These are phyloP conservation scores for Drosophila fulvimacula DNA, from an alignment of 2,888 invertebrate genomes.

Conservation along the genomic window DNA sequence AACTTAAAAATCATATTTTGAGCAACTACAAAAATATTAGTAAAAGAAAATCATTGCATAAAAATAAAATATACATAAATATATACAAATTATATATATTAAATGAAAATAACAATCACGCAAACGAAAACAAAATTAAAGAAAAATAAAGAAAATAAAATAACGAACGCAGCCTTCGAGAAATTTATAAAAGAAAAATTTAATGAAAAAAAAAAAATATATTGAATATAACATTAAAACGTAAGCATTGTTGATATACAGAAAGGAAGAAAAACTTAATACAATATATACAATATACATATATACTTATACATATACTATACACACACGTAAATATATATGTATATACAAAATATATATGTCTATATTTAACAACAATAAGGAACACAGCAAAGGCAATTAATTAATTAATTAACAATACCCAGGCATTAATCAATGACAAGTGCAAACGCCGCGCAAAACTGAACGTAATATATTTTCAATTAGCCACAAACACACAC, in stretches of 20 bases:
- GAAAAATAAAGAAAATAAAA: constrained; percentile 7
- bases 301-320: constrained; percentile 22
- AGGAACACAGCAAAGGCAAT: constrained; percentile 38
- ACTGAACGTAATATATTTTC: constrained; percentile 50
- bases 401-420: constrained; percentile 47
- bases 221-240: constrained; percentile 25
- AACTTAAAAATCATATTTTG: constrained; percentile 62
- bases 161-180: constrained; percentile 61
- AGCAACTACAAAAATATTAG: constrained; percentile 74
- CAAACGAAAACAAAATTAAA: constrained; percentile 3
- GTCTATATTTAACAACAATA: constrained; percentile 3
- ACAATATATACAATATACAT: constrained; percentile 25
- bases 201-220: constrained; percentile 3
- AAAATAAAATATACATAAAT: not conserved
- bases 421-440: constrained; percentile 64
- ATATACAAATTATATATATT: constrained; percentile 15
- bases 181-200: constrained; percentile 41
- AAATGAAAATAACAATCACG: constrained; percentile 27
- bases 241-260: constrained; percentile 59
- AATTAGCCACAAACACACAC: constrained; percentile 17
- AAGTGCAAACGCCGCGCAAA: constrained; percentile 60
- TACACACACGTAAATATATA: constrained; percentile 19
- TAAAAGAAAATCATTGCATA: constrained; percentile 39
- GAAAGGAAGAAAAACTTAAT: constrained; percentile 23
- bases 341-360: constrained; percentile 15